Evolutionary conservation across 2,797 vertebrate species (phyloP).

Genomic region (Kryptolebias ocellatus): DNA sequence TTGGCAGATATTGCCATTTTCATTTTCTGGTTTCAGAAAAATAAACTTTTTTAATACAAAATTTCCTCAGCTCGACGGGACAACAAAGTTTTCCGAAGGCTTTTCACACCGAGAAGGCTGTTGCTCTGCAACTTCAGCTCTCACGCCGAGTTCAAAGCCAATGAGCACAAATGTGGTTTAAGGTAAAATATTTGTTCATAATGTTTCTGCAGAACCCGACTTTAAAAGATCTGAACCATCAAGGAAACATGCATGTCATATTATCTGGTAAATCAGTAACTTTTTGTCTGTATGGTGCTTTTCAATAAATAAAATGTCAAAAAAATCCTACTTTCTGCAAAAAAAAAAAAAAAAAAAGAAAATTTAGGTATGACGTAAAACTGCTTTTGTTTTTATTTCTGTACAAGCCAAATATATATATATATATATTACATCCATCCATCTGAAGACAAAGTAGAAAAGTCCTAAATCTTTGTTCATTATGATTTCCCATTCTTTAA

Average conservation of each 20-base stretch:
- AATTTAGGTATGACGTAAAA: conserved; percentile 31
- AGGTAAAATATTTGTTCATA: too few species aligned
- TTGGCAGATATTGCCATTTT: background rate
- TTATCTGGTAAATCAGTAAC: background rate
- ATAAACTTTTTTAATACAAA: background rate
- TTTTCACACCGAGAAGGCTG: background rate
- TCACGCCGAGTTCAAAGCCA: too few species aligned
- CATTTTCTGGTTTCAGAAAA: background rate
- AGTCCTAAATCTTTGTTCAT: conserved; percentile 54
- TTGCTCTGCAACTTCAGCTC: background rate
- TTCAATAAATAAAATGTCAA: background rate
- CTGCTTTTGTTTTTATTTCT: conserved; percentile 17
- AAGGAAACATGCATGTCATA: too few species aligned
- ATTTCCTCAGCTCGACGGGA: background rate
- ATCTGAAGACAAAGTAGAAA: conserved; percentile 44
- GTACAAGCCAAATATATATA: too few species aligned
- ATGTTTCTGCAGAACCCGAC: too few species aligned
- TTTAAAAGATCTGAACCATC: too few species aligned
- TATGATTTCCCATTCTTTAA: conserved; percentile 67
- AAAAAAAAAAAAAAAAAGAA: background rate
- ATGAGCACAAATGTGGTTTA: too few species aligned
- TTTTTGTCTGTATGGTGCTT: too few species aligned
- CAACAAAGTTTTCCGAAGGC: background rate
- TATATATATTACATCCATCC: background rate
- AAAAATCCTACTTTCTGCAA: background rate